Evolutionary conservation across 2,888 invertebrate genomes (phyloP), one percentile per base, ranked within the genome.

Genomic region (Eledone cirrhosa): DNA sequence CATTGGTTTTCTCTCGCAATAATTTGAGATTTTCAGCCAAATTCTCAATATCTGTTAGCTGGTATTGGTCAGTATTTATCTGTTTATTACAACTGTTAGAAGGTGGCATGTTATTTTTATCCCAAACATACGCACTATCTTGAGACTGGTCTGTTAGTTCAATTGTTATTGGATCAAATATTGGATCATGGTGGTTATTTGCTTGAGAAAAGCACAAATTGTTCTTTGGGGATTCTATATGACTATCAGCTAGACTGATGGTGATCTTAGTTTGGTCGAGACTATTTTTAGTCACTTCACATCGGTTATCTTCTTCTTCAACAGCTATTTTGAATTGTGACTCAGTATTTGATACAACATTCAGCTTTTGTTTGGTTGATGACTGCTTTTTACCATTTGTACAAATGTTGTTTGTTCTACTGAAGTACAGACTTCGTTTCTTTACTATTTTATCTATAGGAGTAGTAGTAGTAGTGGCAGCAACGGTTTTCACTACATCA

Each of bases 201-300:
- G 33, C 3, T 11, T 41, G 5, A 1, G 72, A 72, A 7, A 72
- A 41, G 41, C 41, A 41, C 11, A 41, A 41, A 11, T 41, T 33
- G 41, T 72, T 41, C 41, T 31, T 29, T 11, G 63, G 22, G 22
- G 27, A 63, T 22, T 63, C 27, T 19, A 72, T 24, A n/a, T 31
- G n/a, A 33, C 31, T 31, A 11, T 72, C 72, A 33, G 72, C n/a
- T 72, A 72, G 41, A 41, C 31, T 72, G 41, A 72, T 72, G 19
- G 72, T 72, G 33, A 72, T 41, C n/a, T n/a, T 72, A 31, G 29
- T n/a, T 72, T 72, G 33, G n/a, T 7, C n/a, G 31, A 13, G 22
- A 33, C 8, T 41, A n/a, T 72, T 19, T n/a, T 72, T 22, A 19
- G 41, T n/a, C 33, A 72, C 22, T n/a, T 72, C 31, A 7, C n/a